Base-by-base conservation (phyloP, 2,113 vertebrate species). In the Oryzias celebensis region DNA sequence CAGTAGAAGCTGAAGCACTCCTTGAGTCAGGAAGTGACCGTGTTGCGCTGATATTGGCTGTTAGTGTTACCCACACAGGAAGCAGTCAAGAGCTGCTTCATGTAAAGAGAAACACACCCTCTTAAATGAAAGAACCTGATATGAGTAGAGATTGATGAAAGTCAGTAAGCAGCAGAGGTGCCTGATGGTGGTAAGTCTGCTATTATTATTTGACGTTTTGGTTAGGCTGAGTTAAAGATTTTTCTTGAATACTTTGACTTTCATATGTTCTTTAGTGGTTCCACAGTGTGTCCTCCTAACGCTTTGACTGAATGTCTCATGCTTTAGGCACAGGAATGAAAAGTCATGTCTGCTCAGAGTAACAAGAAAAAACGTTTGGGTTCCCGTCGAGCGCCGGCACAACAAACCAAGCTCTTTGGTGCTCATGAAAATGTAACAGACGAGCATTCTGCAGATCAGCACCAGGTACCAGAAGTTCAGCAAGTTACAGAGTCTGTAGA, bases 291-390 rank as follows among this genome's bases (percentile, higher is more conserved):
- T 17, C 26, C n/a, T 17, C 26, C n/a, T 51, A 43, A 71, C 7
- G 15, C 14, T 14, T 52, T 62, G 10, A 72, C 62, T 62, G 5
- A 58, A 48, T 72, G 72, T 76, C 36, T 84, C 56, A 55, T 66
- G 58, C 36, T 83, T 45, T 63, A 90, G 88, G 74, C 62, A 70
- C 49, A 62, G 83, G 17, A 88, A 91, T 59, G 57, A 68, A 81
- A 81, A 85, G 65, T 58, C 73, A 67, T 91, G 89, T 87, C 90
- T 73, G 58, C 28, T 17, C 44, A 58, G 55, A 84, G 51, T 56
- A 15, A 72, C 23, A 22, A 85, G 64, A 96, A 89, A 82, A 78
- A 77, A 74, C 94, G 87, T 51, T 13, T 95, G 73, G 94, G 92
- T 44, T 94, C 93, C 62, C 87, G 87, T 43, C 0, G 77, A 59